These are phyloP conservation scores for Amblyornis subalaris DNA, from an alignment of 2,113 vertebrate genomes.

Conservation along the genomic window DNA sequence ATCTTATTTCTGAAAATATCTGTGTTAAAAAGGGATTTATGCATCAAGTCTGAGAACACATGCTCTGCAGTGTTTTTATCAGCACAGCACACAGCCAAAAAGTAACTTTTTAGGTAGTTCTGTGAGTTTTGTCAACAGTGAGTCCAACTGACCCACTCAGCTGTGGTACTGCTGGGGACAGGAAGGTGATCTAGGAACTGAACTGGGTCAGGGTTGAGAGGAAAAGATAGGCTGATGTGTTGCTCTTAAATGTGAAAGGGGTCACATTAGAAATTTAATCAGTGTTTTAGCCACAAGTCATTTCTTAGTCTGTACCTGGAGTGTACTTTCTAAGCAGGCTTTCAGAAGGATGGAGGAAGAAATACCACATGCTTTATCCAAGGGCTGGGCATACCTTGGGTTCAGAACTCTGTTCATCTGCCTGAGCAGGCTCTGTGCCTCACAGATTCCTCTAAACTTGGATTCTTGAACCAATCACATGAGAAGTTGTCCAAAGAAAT, in stretches of 20 bases:
- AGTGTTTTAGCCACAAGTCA: not conserved
- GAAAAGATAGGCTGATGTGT: rapidly evolving
- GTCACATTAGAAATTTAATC: not conserved
- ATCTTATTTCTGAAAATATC: not conserved
- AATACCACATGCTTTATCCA: rapidly evolving
- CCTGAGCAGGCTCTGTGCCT: not conserved
- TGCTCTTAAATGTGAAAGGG: not conserved
- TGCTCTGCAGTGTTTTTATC: not conserved
- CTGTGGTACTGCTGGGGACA: not conserved
- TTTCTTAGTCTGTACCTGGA: not conserved
- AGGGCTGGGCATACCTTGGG: rapidly evolving
- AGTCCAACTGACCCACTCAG: rapidly evolving
- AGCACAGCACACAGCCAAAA: not conserved
- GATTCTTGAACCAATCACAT: not conserved
- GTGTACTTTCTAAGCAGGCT: not conserved
- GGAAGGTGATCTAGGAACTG: no score
- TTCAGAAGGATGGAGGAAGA: not conserved
- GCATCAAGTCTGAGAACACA: rapidly evolving
- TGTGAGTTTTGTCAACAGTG: not conserved
- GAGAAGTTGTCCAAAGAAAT: not conserved
- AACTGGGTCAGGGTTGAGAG: not conserved
- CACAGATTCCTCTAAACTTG: not conserved
- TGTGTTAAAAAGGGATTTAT: not conserved
- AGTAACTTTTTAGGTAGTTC: not conserved
- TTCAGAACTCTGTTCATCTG: not conserved